phyloP scores from a whole-genome alignment of 2,888 invertebrate genomes.

The Conchocele bisecta region DNA sequence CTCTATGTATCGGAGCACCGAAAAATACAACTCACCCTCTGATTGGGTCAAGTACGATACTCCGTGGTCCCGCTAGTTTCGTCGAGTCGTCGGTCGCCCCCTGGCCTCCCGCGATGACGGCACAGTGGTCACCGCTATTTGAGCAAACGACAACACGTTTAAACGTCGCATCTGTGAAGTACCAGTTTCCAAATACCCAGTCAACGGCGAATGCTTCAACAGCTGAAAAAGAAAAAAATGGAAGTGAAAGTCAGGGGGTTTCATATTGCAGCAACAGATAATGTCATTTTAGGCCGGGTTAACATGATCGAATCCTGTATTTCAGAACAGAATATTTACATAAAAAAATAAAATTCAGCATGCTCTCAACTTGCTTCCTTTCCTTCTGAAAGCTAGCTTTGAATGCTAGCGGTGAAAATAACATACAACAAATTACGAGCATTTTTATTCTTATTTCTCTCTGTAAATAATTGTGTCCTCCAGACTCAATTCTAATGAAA shows the following conservation, averaged over 20 bases:
- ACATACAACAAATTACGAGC: too few relatives aligned
- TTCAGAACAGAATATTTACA: too few relatives aligned
- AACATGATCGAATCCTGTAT: too few relatives aligned
- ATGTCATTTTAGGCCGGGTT: too few relatives aligned
- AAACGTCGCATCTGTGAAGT: slow-evolving; percentile 88
- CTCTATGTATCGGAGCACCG: too few relatives aligned
- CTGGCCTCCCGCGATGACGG: slow-evolving; percentile 84
- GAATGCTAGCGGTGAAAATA: too few relatives aligned
- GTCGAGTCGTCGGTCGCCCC: background rate
- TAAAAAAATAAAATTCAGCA: too few relatives aligned
- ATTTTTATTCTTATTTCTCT: too few relatives aligned
- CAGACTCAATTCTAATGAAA: too few relatives aligned
- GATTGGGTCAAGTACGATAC: slow-evolving; percentile 90
- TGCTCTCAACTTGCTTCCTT: too few relatives aligned
- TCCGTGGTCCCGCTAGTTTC: slow-evolving; percentile 27
- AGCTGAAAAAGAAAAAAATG: slow-evolving; percentile 83
- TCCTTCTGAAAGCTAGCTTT: too few relatives aligned
- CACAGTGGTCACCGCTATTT: slow-evolving; percentile 86
- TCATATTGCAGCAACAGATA: background rate
- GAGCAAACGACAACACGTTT: slow-evolving; percentile 90
- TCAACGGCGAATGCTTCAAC: slow-evolving; percentile 91
- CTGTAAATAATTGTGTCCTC: too few relatives aligned
- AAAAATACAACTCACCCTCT: slow-evolving; percentile 85
- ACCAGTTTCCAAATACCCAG: slow-evolving; percentile 95
- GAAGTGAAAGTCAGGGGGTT: background rate